A percentile compares a stretch with the other conserved stretches of the same genome.
Evolutionary conservation across 1,140 invertebrate genomes (phyloP).

Genomic region (Apis cerana): DNA sequence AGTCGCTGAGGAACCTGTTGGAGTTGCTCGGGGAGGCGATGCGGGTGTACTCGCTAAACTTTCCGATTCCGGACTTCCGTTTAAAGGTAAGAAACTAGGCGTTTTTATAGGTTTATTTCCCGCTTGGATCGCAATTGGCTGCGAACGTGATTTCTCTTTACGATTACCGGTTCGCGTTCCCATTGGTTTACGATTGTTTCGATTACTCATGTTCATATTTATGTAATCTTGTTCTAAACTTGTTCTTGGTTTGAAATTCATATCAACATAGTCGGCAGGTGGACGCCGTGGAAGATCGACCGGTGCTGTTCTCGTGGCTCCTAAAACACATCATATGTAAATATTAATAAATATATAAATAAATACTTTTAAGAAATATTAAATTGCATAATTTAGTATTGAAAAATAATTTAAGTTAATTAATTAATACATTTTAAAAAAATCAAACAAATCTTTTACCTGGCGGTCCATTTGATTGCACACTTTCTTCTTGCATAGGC

Average conservation of each 20-base stretch:
- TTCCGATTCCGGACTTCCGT: slow-evolving; percentile 75
- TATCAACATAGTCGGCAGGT: slow-evolving; percentile 84
- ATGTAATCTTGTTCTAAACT: slow-evolving; percentile 78
- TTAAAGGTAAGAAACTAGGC: slow-evolving; percentile 77
- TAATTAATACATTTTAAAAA: not conserved
- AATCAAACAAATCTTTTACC: slow-evolving; percentile 56
- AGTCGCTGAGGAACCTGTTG: slow-evolving; percentile 81
- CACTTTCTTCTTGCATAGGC: slow-evolving; percentile 76
- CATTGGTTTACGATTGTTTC: slow-evolving; percentile 53
- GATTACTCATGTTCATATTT: slow-evolving; percentile 76
- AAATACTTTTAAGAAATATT: not conserved
- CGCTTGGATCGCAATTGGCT: slow-evolving; percentile 83
- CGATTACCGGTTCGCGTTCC: slow-evolving; percentile 68
- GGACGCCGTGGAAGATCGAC: slow-evolving; percentile 79
- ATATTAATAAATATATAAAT: not conserved
- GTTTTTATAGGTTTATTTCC: slow-evolving; percentile 76
- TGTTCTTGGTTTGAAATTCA: slow-evolving; percentile 80
- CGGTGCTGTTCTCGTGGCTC: slow-evolving; percentile 74
- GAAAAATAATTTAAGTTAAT: not conserved
- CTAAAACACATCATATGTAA: slow-evolving; percentile 49
- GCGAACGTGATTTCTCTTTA: slow-evolving; percentile 80
- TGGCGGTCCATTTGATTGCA: slow-evolving; percentile 79
- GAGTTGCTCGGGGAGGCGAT: slow-evolving; percentile 80
- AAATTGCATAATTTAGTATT: not conserved
- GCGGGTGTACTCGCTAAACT: slow-evolving; percentile 79